Evolutionary conservation across 2,113 vertebrate species (phyloP), one percentile per base, ranked within the genome.

Genomic region (Plotosus lineatus): DNA sequence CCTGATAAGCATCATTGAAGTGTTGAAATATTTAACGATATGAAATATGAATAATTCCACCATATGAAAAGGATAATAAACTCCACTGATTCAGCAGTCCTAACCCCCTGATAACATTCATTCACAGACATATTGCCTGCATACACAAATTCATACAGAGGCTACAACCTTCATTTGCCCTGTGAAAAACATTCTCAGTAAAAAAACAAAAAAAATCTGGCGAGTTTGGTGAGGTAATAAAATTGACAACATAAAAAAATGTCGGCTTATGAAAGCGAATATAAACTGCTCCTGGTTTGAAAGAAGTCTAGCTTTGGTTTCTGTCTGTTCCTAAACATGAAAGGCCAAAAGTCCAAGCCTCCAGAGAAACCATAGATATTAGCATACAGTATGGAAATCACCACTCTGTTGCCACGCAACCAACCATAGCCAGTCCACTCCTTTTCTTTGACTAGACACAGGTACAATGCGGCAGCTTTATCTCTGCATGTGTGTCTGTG

Each of bases 321-420:
- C 85, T 89, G 86, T 88, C 88, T 90, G 78, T 79, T 87, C 83
- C 88, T 84, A 80, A 84, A 88, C 79, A 79, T 74, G 74, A 83
- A 79, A 79, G 79, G 75, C 58, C 69, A 79, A 79, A 84, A 83
- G 84, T 87, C 86, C 82, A 81, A 81, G 61, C 75, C 76, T 50
- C 63, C 74, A 82, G 61, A 83, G 77, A 80, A 31, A 19, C 15
- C 63, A 81, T 73, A 40, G 21, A 65, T 80, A 85, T 87, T 84
- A 87, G 79, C 86, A 87, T 87, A 81, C 80, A 78, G 77, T 85
- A 85, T 87, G 86, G 83, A 87, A 87, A 87, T 87, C 77, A 78
- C 82, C 77, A 75, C 82, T 58, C 51, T 78, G 84, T 87, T 87
- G 78, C 86, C 48, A 79, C 50, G 86, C 84, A 82, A 85, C 84